These are phyloP conservation scores for Marronus borbonicus DNA, from an alignment of 2,888 invertebrate species.

Conservation along the genomic window DNA sequence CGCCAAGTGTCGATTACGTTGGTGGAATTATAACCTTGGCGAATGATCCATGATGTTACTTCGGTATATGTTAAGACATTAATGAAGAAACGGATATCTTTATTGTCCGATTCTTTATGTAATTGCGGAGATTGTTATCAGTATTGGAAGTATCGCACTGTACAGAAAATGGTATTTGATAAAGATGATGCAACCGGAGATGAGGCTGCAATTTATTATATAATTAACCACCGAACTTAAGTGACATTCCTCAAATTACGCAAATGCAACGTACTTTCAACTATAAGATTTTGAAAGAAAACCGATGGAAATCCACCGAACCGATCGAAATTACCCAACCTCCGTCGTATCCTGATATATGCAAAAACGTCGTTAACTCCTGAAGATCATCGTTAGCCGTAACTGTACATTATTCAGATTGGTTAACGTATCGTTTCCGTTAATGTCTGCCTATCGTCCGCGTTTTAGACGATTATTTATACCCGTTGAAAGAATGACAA, in stretches of 20 bases:
- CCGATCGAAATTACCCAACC: not conserved
- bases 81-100: too few relatives aligned
- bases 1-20: too few relatives aligned
- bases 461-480: not conserved
- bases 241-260: not conserved
- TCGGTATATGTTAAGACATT: too few relatives aligned
- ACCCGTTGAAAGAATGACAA: not conserved
- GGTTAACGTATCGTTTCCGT: not conserved
- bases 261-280: not conserved
- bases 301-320: not conserved
- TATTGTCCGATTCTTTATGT: too few relatives aligned
- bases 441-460: not conserved
- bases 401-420: slow-evolving; percentile 7
- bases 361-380: not conserved
- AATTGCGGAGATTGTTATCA: too few relatives aligned
- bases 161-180: too few relatives aligned
- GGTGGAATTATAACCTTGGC: too few relatives aligned
- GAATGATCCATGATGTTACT: too few relatives aligned
- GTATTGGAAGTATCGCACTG: too few relatives aligned
- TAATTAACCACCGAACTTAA: not conserved
- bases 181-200: not conserved
- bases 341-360: not conserved
- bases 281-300: not conserved
- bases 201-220: not conserved
- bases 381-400: not conserved